phyloP scores from a whole-genome alignment of 2,888 invertebrate species.

The Cyrtodaria siliqua region DNA sequence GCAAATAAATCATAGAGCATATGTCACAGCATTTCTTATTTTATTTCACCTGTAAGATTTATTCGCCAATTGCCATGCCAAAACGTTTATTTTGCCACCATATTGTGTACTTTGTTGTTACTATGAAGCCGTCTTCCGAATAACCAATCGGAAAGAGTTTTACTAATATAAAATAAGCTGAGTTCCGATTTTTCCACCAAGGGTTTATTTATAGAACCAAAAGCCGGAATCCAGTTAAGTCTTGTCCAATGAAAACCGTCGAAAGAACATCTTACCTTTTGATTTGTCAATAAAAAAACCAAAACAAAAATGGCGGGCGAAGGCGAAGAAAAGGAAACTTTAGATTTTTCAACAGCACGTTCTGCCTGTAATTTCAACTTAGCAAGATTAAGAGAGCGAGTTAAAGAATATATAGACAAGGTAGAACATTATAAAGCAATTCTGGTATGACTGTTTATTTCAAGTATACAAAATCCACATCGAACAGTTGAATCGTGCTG shows the following conservation, averaged over 20 bases:
- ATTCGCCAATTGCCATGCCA: no score
- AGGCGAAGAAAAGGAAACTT: slow-evolving; percentile 64
- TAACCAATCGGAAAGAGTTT: neutral
- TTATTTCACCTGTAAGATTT: no score
- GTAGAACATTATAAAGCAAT: no score
- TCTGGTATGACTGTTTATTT: no score
- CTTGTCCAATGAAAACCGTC: neutral
- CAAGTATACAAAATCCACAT: no score
- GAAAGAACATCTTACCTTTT: neutral
- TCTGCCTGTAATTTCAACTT: slow-evolving; percentile 84
- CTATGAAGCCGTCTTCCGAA: neutral
- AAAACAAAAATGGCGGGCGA: slow-evolving; percentile 79
- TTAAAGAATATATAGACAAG: slow-evolving; percentile 90
- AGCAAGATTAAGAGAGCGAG: slow-evolving; percentile 89
- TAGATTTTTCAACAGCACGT: slow-evolving; percentile 37
- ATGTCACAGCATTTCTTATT: no score
- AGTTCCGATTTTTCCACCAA: neutral
- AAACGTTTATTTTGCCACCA: slow-evolving; percentile 1
- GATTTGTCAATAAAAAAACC: slow-evolving; percentile 6
- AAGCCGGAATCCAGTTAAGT: neutral
- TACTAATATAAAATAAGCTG: neutral
- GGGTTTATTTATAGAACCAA: neutral
- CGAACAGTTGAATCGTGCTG: no score
- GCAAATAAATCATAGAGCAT: no score
- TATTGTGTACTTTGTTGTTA: neutral